Base-by-base conservation (phyloP, 2,888 invertebrate genomes). In the Hemistola chrysoprasaria region DNA sequence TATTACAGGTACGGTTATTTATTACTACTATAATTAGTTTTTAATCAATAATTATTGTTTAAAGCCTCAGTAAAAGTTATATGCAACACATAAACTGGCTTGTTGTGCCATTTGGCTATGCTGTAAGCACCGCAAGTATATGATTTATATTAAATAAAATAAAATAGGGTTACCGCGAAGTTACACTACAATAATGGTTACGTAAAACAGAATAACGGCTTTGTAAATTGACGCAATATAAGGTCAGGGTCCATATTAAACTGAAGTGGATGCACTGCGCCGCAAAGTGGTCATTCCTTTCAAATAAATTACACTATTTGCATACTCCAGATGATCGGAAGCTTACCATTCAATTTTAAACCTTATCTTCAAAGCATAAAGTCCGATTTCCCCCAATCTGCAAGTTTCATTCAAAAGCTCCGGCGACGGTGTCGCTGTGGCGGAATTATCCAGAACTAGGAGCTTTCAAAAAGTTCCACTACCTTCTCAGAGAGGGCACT, bases 241-340 rank as follows among this genome's bases (percentile, higher is more conserved):
- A 89, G 90, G 89, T 90, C 90, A 90, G 74, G 90, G 89, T 84
- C 81, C 78, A 80, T 78, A 83, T 78, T 81, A 84, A 84, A 79
- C 81, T 76, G 76, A 68, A 60, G 65, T 65, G 69, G 71, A 86
- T 87, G 86, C 85, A 85, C 83, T 78, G 76, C 73, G 70, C 85
- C 86, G 73, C 86, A 82, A 86, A 88, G 83, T 89, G 89, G 87
- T 89, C 89, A 89, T 88, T 89, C 88, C 79, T 83, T 86, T 86
- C 81, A 88, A 85, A 89, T 89, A 90, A 88, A 90, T 90, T 87
- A 87, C 87, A 82, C 79, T 84, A 90, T 90, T 90, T 90, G 85
- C 90, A 90, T 90, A 89, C 83, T 80, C 71, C 64, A 53, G 69
- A 62, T 65, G 52, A 59, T 56, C 58, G 54, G 46, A 53, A 47